Conservation (phyloP, 2,113 vertebrate species). For the Nothoprocta pentlandii region DNA sequence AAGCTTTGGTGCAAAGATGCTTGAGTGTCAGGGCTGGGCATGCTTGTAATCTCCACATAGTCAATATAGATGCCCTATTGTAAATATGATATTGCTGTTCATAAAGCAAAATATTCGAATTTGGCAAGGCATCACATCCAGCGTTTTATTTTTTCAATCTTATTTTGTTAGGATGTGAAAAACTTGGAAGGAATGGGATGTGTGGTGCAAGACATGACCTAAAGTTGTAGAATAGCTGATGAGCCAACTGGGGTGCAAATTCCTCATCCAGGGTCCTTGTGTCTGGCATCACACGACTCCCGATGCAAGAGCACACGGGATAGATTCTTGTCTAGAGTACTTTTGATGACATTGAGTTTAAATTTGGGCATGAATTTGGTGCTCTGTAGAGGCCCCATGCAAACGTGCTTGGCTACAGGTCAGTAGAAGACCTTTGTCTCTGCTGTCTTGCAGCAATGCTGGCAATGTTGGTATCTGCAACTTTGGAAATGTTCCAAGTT, state of each 20-base stretch:
- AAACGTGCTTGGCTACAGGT: neutral
- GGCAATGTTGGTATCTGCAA: neutral
- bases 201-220: neutral
- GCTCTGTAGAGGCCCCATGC: neutral
- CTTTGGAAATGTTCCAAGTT: neutral
- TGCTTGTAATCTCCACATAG: neutral
- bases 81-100: neutral
- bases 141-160: rapidly evolving
- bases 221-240: neutral
- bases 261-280: neutral
- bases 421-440: neutral
- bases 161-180: neutral
- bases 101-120: neutral
- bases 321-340: neutral
- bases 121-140: neutral
- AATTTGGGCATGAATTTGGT: neutral
- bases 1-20: neutral
- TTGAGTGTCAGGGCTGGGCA: neutral
- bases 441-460: neutral
- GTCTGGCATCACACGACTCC: neutral
- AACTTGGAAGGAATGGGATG: neutral
- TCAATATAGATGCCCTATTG: neutral
- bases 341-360: neutral
- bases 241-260: neutral
- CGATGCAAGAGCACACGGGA: neutral